Evolutionary conservation across 2,113 vertebrate genomes (phyloP), one percentile per base, ranked within the genome.

Genomic region (human): DNA sequence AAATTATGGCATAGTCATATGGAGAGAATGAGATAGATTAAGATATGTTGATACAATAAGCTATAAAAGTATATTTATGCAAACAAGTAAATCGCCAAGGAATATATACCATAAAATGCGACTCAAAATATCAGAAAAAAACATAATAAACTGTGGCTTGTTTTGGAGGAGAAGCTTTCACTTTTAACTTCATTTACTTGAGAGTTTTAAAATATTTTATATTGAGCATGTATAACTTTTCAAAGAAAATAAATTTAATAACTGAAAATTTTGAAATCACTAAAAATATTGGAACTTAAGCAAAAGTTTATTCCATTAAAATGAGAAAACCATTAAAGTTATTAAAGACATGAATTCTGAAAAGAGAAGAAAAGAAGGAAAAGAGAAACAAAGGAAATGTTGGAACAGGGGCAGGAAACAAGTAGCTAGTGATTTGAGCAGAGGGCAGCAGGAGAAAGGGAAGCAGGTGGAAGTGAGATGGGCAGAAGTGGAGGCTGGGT

Each of bases 211-310:
- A 93, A 64, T 66, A 94, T 48, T 93, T 87, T 76, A 43, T 52
- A 84, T 40, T 30, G 35, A 52, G 17, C 40, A 55, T 23, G 2
- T 64, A 40, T 27, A 17, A 48, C 35, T 59, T 35, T 59, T n/a
- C 68, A 92, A 81, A 76, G 75, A 57, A 92, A 95, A 94, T 61
- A 89, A 40, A 76, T 50, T 40, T 45, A 90, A 89, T 35, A 50
- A 38, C 43, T 50, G 59, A 38, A 73, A 82, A 64, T 3, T 9
- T 38, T 64, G 68, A 90, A 75, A 78, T 45, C 57, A 84, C 23
- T 70, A 76, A 79, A 66, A 55, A 61, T 76, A 52, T 50, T 89
- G 8, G 7, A 84, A 73, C 59, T 43, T 86, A 68, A 87, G 35
- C 16, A 90, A 86, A 84, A 73, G 9, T 27, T 81, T 72, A 66